These are phyloP conservation scores for Popillia japonica DNA, from an alignment of 1,140 invertebrate genomes.

Conservation along the genomic window DNA sequence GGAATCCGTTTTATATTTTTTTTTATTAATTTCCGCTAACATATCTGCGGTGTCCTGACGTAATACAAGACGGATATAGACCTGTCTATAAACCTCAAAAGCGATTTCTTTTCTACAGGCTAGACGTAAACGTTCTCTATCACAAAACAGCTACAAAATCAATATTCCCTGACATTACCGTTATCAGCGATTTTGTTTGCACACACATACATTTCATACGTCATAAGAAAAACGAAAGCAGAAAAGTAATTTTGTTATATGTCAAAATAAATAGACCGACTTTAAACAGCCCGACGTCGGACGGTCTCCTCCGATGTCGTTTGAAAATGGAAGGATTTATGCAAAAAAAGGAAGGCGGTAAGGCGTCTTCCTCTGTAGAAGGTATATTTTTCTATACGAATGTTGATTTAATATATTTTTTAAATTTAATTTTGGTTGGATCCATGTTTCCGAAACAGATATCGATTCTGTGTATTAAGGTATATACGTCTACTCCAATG, in stretches of 20 bases:
- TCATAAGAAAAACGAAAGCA: neutral
- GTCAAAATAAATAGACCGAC: conserved; percentile 19
- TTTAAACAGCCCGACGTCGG: conserved; percentile 2
- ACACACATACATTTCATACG: neutral
- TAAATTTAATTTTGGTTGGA: conserved; percentile 21
- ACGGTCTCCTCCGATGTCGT: neutral
- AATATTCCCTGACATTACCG: neutral
- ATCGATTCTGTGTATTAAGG: neutral
- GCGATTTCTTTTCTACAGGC: too few species aligned
- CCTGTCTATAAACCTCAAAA: too few species aligned
- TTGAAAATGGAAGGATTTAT: conserved; percentile 18
- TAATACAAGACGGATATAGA: too few species aligned
- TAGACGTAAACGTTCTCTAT: too few species aligned
- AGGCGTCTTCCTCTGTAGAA: neutral
- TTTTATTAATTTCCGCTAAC: too few species aligned
- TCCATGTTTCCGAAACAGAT: conserved; percentile 10
- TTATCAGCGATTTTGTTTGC: neutral
- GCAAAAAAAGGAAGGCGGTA: neutral
- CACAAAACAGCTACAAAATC: neutral
- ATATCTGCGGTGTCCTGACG: too few species aligned
- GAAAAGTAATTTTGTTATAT: conserved; percentile 11
- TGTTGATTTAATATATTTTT: conserved; percentile 29
- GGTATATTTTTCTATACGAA: neutral
- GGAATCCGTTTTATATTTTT: too few species aligned
- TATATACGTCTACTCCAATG: neutral